Evolutionary conservation across 2,797 vertebrate genomes (phyloP).

Genomic region (Buphagus erythrorhynchus): DNA sequence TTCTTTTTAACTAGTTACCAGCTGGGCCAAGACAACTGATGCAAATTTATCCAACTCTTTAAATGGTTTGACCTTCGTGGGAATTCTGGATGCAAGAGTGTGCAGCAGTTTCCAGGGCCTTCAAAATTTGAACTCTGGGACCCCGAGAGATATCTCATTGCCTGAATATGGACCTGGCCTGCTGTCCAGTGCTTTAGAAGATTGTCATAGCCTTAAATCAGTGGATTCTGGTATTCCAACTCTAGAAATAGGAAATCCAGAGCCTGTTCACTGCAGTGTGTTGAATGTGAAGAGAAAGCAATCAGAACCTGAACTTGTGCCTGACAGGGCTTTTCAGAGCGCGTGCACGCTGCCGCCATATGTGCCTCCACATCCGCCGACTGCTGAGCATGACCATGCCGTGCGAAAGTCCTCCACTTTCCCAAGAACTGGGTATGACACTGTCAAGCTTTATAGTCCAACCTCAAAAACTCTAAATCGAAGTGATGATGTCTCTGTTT

Average conservation of each 20-base stretch:
- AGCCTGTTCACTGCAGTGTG: constrained; percentile 77
- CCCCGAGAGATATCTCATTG: neutral
- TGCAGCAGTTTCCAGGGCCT: constrained; percentile 51
- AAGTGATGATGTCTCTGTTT: constrained; percentile 88
- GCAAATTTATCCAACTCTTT: constrained; percentile 47
- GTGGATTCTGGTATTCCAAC: constrained; percentile 93
- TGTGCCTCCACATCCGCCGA: neutral
- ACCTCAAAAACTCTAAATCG: constrained; percentile 75
- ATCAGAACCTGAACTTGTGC: constrained; percentile 11
- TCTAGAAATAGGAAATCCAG: constrained; percentile 89
- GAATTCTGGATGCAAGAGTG: constrained; percentile 40
- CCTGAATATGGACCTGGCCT: constrained; percentile 63
- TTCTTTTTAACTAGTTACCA: constrained; percentile 55
- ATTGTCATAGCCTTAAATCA: constrained; percentile 84
- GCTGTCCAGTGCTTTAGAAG: constrained; percentile 65
- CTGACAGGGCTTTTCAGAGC: constrained; percentile 70
- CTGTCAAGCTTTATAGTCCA: constrained; percentile 81
- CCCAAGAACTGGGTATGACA: constrained; percentile 86
- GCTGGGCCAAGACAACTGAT: constrained; percentile 74
- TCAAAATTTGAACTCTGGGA: constrained; percentile 27
- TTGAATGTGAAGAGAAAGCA: constrained; percentile 65
- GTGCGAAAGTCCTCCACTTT: constrained; percentile 88
- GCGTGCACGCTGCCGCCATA: constrained; percentile 52
- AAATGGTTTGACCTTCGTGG: constrained; percentile 59
- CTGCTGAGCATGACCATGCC: constrained; percentile 56